These are phyloP conservation scores for Protosalanx chinensis DNA, from an alignment of 2,797 vertebrate genomes.

Conservation along the genomic window DNA sequence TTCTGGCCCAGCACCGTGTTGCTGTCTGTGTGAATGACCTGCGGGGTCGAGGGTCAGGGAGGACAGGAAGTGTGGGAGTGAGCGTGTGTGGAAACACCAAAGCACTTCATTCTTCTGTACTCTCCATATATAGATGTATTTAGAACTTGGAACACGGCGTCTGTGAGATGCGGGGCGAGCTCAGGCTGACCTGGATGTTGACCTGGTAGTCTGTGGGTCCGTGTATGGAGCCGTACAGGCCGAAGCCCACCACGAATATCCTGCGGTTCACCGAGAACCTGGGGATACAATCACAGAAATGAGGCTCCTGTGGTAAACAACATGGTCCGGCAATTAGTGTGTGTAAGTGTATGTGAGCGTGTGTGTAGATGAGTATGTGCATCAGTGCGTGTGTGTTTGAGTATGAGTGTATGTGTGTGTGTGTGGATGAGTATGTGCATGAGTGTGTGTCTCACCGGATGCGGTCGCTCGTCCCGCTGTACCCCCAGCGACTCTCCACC, in stretches of 20 bases:
- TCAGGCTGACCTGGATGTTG: conserved; percentile 78
- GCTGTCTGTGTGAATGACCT: conserved; percentile 90
- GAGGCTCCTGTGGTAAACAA: too few species aligned
- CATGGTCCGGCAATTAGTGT: too few species aligned
- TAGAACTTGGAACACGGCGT: too few species aligned
- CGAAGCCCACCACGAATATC: conserved; percentile 86
- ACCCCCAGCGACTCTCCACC: conserved; percentile 89
- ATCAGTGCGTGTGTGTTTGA: conserved; percentile 33
- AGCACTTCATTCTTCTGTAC: too few species aligned
- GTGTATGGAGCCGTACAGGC: conserved; percentile 85
- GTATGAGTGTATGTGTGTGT: background rate
- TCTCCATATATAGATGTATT: too few species aligned
- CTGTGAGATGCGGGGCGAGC: too few species aligned
- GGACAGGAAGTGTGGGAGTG: too few species aligned
- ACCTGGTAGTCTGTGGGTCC: conserved; percentile 88
- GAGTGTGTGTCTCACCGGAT: conserved; percentile 70
- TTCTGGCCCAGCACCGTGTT: conserved; percentile 87
- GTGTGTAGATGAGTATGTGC: background rate
- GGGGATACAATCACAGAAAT: background rate
- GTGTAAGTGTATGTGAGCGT: conserved; percentile 10
- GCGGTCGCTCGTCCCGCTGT: conserved; percentile 86
- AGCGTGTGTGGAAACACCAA: too few species aligned
- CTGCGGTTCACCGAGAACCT: conserved; percentile 86
- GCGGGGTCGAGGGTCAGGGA: conserved; percentile 8
- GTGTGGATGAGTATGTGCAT: background rate